Percentiles rank a stretch among this genome's conserved stretches.
Conservation (phyloP, 2,888 invertebrate genomes). For the Andrena praecox region DNA sequence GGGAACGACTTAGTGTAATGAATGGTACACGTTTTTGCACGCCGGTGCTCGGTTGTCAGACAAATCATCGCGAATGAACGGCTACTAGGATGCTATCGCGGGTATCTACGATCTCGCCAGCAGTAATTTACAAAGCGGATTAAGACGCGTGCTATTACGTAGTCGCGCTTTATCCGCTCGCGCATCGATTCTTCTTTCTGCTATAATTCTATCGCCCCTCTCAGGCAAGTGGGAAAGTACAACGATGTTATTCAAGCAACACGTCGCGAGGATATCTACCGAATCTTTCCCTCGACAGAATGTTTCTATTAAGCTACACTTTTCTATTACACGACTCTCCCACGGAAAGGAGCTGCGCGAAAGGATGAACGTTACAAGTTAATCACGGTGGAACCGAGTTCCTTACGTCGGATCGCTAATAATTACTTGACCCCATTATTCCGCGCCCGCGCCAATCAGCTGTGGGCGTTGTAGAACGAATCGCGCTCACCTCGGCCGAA, state of each 20-base stretch:
- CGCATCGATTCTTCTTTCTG: slow-evolving; percentile 29
- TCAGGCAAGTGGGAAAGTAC: too few species aligned
- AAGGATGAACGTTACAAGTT: too few species aligned
- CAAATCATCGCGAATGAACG: slow-evolving; percentile 56
- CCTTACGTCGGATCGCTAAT: not conserved
- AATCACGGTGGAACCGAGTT: too few species aligned
- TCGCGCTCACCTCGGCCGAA: slow-evolving; percentile 11
- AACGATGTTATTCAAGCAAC: too few species aligned
- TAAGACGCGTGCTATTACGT: slow-evolving; percentile 44
- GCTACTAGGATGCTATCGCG: slow-evolving; percentile 44
- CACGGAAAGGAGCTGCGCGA: too few species aligned
- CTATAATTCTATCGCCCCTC: not conserved
- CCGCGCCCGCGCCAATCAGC: not conserved
- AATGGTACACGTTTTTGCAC: slow-evolving; percentile 59
- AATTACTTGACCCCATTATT: slow-evolving; percentile 13
- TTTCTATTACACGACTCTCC: too few species aligned
- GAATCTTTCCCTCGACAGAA: too few species aligned
- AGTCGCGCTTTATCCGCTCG: slow-evolving; percentile 7
- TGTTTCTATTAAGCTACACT: too few species aligned
- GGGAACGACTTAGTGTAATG: slow-evolving; percentile 59
- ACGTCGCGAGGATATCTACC: too few species aligned
- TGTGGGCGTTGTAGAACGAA: not conserved
- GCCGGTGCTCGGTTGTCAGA: slow-evolving; percentile 39
- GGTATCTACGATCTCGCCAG: slow-evolving; percentile 44
- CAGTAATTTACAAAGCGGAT: slow-evolving; percentile 58